phyloP scores from a whole-genome alignment of 2,888 invertebrate genomes.

The Drosophila engyochracea region DNA sequence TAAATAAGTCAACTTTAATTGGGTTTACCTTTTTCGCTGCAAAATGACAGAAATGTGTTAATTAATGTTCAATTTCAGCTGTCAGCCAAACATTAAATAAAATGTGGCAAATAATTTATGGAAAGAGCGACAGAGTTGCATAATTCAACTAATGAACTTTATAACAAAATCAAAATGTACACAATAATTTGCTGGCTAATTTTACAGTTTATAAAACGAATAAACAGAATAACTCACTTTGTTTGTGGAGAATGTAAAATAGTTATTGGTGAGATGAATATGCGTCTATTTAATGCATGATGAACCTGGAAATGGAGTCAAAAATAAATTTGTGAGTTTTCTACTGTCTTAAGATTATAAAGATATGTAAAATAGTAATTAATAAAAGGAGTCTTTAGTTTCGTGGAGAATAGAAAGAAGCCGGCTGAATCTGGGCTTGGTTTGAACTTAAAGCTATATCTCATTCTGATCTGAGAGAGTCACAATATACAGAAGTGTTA shows the following conservation, averaged over 20 bases:
- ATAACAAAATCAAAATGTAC: not conserved
- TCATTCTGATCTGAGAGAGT: not conserved
- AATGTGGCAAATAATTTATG: not conserved
- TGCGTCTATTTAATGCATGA: not conserved
- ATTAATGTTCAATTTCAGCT: constrained; percentile 11
- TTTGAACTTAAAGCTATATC: not conserved
- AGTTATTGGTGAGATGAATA: not conserved
- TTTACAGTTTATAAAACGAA: not conserved
- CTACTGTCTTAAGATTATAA: not conserved
- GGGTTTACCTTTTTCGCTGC: not conserved
- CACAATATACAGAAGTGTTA: not conserved
- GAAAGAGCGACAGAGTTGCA: not conserved
- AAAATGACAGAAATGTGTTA: constrained; percentile 27
- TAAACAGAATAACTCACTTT: not conserved
- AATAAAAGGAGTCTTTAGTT: no score
- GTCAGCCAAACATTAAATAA: constrained; percentile 3
- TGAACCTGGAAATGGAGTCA: not conserved
- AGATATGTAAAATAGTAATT: not conserved
- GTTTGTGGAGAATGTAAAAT: not conserved
- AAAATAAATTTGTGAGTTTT: not conserved
- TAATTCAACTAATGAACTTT: not conserved
- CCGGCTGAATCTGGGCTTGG: not conserved
- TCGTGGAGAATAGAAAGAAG: no score
- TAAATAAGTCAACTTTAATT: constrained; percentile 38
- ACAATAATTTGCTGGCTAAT: not conserved